Base-by-base conservation (phyloP, 2,888 invertebrate species). In the Spodoptera picta region DNA sequence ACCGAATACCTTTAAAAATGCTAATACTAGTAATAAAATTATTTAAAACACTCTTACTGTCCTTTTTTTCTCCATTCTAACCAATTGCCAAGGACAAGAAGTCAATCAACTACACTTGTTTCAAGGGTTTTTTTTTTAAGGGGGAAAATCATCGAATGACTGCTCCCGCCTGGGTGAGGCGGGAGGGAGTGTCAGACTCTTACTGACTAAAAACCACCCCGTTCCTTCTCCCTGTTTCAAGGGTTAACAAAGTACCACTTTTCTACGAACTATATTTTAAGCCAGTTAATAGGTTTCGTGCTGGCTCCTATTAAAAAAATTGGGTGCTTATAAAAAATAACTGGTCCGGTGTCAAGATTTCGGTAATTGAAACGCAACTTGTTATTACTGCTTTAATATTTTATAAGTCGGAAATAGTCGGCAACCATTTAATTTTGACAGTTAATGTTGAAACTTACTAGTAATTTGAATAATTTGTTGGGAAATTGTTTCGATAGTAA, bases 291-390 rank as follows among this genome's bases (percentile, higher is more conserved):
- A 61, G 31, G 52, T 57, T 60, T 67, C 77, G 77, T 79, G 77
- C 64, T 63, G 41, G n/a, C 27, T 41, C 36, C 54, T 49, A 73
- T 77, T 62, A 61, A 61, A 63, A 36, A 64, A 60, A 70, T 54
- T 36, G 11, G 44, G 65, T 56, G 53, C 71, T 76, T 65, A 68
- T 61, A 60, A 79, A 77, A 77, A 77, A 77, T 77, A 64, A 79
- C 54, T 71, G 42, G 68, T 50, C 57, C 36, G 51, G 49, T 62
- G 60, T 73, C 58, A 60, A 66, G 68, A 76, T 79, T 66, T 60
- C 9, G 45, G 76, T 79, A 76, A 77, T 77, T 79, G 77, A 77
- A 77, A 77, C 71, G 50, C 65, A 76, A 67, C 67, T 60, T 73
- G 56, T 65, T 75, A 64, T 79, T 71, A 79, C 43, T 49, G 51